Conservation (phyloP, 2,797 vertebrate species). For the Enteromius mattozi region DNA sequence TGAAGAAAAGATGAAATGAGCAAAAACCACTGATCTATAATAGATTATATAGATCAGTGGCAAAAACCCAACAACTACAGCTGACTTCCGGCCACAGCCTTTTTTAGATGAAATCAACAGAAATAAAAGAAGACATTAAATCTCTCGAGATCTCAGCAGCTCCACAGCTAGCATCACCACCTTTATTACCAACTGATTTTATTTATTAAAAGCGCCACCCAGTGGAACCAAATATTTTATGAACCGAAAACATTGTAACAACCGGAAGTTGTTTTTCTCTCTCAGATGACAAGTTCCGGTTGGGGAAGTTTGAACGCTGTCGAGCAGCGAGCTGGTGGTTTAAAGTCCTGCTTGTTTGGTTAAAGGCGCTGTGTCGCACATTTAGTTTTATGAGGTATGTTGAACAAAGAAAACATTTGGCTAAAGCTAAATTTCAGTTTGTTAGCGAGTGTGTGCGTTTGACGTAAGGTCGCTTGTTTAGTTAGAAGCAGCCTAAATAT, state of each 20-base stretch:
- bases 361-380: neutral
- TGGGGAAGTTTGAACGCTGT: constrained; percentile 65
- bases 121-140: neutral
- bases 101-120: too few species aligned
- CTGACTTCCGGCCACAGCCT: too few species aligned
- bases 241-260: neutral
- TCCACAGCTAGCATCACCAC: neutral
- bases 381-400: neutral
- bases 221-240: neutral
- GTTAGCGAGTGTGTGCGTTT: neutral
- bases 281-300: constrained; percentile 65
- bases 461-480: neutral
- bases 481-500: too few species aligned
- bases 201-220: neutral
- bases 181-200: neutral
- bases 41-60: too few species aligned
- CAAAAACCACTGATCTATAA: too few species aligned
- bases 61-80: too few species aligned
- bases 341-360: neutral
- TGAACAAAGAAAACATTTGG: too few species aligned
- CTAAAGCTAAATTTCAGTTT: neutral
- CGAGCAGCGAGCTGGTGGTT: neutral
- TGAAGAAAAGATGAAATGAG: too few species aligned
- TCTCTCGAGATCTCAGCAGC: neutral
- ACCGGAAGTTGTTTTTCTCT: neutral